phyloP scores from a whole-genome alignment of 53 echinoderm and acorn worm species.

The Holothuria scabra region DNA sequence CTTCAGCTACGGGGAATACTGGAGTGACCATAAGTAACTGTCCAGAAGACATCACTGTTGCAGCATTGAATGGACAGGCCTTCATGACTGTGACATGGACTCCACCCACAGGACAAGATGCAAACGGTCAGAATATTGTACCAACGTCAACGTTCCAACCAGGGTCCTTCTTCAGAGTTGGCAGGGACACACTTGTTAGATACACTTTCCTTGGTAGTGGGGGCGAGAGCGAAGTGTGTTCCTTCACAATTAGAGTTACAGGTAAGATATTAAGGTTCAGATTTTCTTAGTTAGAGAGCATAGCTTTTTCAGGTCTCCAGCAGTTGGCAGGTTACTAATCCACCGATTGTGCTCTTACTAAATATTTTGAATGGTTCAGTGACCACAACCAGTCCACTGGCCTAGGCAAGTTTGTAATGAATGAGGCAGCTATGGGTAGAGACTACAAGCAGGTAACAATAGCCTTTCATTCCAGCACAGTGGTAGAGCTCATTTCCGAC shows the following conservation, averaged over 20 bases:
- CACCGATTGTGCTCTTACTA: too few species aligned
- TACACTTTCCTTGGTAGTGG: constrained; percentile 9
- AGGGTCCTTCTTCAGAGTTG: constrained; percentile 8
- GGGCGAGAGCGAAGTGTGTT: constrained; percentile 18
- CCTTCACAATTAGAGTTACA: constrained; percentile 10
- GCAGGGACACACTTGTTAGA: background rate
- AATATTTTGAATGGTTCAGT: too few species aligned
- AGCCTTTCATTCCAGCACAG: too few species aligned
- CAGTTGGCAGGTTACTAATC: too few species aligned
- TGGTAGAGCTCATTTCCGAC: too few species aligned
- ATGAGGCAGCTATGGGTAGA: too few species aligned
- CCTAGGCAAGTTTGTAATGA: too few species aligned
- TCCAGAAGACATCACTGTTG: constrained; percentile 8
- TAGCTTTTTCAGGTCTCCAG: too few species aligned
- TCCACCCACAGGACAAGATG: constrained; percentile 13
- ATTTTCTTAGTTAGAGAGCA: too few species aligned
- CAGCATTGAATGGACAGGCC: background rate
- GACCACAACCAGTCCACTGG: too few species aligned
- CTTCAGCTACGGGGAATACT: too few species aligned
- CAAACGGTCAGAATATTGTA: constrained; percentile 3
- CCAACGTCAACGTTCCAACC: background rate
- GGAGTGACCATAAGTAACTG: background rate
- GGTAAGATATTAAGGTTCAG: background rate
- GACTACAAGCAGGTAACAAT: too few species aligned
- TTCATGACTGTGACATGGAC: constrained; percentile 35